Evolutionary conservation across 2,888 invertebrate genomes (phyloP).

Genomic region (Zygaena filipendulae): DNA sequence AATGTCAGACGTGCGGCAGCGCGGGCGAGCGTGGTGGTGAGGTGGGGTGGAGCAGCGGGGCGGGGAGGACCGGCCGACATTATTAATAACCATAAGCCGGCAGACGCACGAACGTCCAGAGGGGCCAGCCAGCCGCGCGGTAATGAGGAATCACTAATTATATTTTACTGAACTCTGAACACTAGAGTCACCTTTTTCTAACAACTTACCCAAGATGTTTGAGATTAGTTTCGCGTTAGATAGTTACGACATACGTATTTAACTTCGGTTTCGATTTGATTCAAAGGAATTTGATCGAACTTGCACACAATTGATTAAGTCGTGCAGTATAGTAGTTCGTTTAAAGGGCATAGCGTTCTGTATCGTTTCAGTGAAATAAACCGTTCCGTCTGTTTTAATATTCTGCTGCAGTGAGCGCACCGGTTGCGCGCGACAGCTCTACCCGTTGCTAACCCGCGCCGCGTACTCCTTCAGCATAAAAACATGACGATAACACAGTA

Average conservation of each 20-base stretch:
- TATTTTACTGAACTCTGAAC: conserved; percentile 66
- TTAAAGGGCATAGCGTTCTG: no score
- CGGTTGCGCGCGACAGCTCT: conserved; percentile 55
- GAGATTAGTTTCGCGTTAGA: no score
- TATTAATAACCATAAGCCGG: conserved; percentile 70
- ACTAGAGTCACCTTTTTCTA: no score
- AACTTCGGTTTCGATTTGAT: no score
- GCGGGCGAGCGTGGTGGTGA: conserved; percentile 45
- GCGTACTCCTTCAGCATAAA: conserved; percentile 45
- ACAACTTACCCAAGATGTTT: no score
- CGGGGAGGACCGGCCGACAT: conserved; percentile 40
- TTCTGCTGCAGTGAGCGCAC: conserved; percentile 44
- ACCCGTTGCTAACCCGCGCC: conserved; percentile 40
- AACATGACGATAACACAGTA: conserved; percentile 30
- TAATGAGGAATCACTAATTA: conserved; percentile 70
- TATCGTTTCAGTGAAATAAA: no score
- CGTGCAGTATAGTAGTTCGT: no score
- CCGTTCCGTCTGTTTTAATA: conserved; percentile 56
- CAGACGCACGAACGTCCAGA: conserved; percentile 69
- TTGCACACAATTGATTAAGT: no score
- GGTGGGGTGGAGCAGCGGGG: conserved; percentile 24
- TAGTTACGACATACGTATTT: no score
- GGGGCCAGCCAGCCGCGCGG: conserved; percentile 57
- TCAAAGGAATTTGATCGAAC: no score
- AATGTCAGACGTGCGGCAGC: conserved; percentile 66